phyloP scores from a whole-genome alignment of 2,113 vertebrate genomes.

The Nothocercus nigrocapillus region DNA sequence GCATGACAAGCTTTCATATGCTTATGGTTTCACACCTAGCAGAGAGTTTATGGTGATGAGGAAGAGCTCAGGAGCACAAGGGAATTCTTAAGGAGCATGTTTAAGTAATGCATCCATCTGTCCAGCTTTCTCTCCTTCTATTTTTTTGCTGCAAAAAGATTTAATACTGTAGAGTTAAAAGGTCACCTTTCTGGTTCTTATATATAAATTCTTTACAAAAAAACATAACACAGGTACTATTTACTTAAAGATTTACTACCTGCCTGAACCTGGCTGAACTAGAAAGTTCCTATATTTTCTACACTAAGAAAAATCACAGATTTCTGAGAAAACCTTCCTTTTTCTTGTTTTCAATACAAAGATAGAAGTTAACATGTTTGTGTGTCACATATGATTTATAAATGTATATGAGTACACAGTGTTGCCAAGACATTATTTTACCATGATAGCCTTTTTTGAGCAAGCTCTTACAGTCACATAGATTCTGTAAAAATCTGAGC shows the following conservation, averaged over 20 bases:
- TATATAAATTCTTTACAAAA: not conserved
- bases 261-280: not conserved
- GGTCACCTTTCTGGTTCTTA: not conserved
- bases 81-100: not conserved
- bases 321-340: not conserved
- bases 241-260: conserved; percentile 2
- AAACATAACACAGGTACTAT: not conserved
- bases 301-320: not conserved
- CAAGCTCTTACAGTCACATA: not conserved
- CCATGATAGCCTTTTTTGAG: not conserved
- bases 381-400: not conserved
- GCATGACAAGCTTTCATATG: conserved; percentile 39
- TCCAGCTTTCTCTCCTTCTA: not conserved
- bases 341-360: not conserved
- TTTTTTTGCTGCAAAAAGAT: not conserved
- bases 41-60: conserved; percentile 8
- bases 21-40: conserved; percentile 35
- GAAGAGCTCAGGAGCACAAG: not conserved
- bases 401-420: not conserved
- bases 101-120: not conserved
- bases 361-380: not conserved
- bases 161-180: not conserved
- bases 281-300: not conserved
- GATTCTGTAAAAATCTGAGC: not conserved
- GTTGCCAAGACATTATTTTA: not conserved